phyloP scores from a whole-genome alignment of 92 coral and sea anemone species.

The Epizoanthus illoricatus region DNA sequence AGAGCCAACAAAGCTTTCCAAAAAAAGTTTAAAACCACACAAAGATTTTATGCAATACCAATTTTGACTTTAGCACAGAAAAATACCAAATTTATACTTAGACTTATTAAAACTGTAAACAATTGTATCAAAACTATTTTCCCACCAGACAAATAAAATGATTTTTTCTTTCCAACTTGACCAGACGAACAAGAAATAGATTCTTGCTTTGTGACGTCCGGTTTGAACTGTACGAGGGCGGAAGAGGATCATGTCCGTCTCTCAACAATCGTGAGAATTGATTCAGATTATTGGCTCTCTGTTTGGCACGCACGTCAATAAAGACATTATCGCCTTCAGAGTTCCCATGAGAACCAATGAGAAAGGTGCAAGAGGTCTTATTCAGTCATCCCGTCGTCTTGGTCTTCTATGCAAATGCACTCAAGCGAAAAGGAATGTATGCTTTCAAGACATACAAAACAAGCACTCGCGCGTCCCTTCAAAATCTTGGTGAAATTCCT shows the following conservation, averaged over 20 bases:
- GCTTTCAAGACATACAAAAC: conserved; percentile 6
- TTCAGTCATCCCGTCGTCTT: conserved; percentile 13
- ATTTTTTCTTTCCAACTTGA: no score
- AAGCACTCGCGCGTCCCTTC: not conserved
- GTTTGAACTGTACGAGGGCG: not conserved
- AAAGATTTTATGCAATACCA: no score
- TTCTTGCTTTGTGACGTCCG: no score
- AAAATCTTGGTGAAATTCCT: conserved; percentile 9
- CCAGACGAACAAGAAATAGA: no score
- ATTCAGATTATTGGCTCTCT: not conserved
- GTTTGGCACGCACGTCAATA: not conserved
- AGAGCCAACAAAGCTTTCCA: no score
- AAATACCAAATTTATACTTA: no score
- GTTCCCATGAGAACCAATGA: conserved; percentile 1
- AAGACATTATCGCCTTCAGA: not conserved
- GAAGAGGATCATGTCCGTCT: not conserved
- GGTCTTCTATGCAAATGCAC: conserved; percentile 29
- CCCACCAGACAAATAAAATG: no score
- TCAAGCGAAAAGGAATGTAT: conserved; percentile 31
- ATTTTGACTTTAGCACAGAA: no score
- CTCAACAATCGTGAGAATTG: not conserved
- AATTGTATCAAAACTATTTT: no score
- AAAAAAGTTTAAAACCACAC: no score
- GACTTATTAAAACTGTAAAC: no score
- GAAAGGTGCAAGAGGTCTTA: not conserved